Base-by-base conservation (phyloP, 2,888 invertebrate species). In the Erebia ligea region DNA sequence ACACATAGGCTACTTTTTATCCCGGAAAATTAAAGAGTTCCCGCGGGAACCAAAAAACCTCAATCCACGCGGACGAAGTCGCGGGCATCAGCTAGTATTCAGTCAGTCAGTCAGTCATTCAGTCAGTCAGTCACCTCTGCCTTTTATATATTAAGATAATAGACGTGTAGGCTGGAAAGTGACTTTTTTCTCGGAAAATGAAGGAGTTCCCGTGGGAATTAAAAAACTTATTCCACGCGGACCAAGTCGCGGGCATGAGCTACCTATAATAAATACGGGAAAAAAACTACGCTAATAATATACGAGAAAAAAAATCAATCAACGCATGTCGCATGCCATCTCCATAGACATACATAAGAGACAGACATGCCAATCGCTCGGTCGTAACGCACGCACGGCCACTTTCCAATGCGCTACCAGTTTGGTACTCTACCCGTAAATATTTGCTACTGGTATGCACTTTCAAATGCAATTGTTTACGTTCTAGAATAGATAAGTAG, bases 321-420 rank as follows among this genome's bases (percentile, higher is more conserved):
- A 58, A 59, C 50, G 50, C 54, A 67, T 25, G 42, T 67, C 67
- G 63, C 58, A 68, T 73, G 70, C 58, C 64, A 61, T 70, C 45
- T 63, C 59, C 56, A 70, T 64, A 52, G 63, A 61, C 66, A 57
- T 73, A 71, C 59, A 70, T 65, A 64, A 67, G 54, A 62, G 17
- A 48, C 77, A 76, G 75, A 82, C 80, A 81, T 89, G 85, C 89
- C 89, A 85, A 82, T 83, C 90, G 78, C 79, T 88, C 82, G 84
- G 77, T 79, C 85, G 90, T 84, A 86, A 88, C 90, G 84, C 78
- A 80, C 82, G 79, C 82, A 84, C 79, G 81, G 82, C 80, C 79
- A 88, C 92, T 92, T 92, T 92, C 92, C 88, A 91, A 89, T 88
- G 76, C 61, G 64, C 70, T 65, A 69, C 68, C 45, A 59, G 67